Conservation (phyloP, 2,113 vertebrate genomes). For the Neolamprologus modestus region DNA sequence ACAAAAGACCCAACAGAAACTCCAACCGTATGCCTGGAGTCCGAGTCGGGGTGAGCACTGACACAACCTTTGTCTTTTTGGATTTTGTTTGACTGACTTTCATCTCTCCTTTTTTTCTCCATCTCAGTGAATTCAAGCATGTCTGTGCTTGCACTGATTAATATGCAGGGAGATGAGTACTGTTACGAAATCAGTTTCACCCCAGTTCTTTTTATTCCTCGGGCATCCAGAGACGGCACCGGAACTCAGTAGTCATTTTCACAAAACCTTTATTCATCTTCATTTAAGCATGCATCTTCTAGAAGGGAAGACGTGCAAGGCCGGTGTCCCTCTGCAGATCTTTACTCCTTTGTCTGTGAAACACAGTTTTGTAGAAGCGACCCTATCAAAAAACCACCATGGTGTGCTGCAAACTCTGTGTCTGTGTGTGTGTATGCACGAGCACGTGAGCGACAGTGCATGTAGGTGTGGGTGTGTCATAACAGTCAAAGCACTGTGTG, state of each 20-base stretch:
- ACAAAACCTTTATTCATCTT: background rate
- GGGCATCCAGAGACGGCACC: background rate
- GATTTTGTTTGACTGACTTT: background rate
- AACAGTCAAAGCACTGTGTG: too few species aligned
- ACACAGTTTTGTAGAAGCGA: too few species aligned
- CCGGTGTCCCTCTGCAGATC: too few species aligned
- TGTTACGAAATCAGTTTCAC: background rate
- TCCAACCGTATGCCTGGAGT: slow-evolving; percentile 92
- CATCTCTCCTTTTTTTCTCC: background rate
- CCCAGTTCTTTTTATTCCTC: background rate
- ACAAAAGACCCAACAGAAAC: slow-evolving; percentile 85
- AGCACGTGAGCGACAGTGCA: background rate
- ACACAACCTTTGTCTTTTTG: background rate
- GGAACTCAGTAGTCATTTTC: background rate
- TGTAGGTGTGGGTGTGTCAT: too few species aligned
- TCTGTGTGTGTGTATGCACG: background rate
- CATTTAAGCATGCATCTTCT: background rate
- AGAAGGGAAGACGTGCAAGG: too few species aligned
- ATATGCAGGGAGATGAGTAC: background rate
- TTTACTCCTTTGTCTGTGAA: too few species aligned
- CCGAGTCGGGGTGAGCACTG: slow-evolving; percentile 83
- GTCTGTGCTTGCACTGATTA: background rate
- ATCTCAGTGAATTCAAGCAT: background rate
- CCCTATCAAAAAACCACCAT: too few species aligned
- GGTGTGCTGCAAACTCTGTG: too few species aligned